Evolutionary conservation across 2,888 invertebrate genomes (phyloP).

Genomic region (Xestobium rufovillosum): DNA sequence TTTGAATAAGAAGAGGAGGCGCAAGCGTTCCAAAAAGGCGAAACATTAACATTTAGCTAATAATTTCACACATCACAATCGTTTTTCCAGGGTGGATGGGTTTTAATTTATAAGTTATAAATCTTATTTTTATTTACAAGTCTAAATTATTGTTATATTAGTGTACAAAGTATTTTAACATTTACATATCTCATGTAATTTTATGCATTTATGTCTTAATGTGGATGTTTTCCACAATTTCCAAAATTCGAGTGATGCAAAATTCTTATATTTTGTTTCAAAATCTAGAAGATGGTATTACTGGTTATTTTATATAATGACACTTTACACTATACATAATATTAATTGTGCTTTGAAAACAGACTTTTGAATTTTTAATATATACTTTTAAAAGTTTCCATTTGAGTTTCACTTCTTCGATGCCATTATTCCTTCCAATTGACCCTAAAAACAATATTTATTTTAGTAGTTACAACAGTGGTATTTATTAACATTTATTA

Average conservation of each 20-base stretch:
- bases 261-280: background rate
- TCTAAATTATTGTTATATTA: constrained; percentile 36
- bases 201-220: constrained; percentile 18
- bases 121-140: constrained; percentile 25
- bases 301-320: constrained; percentile 24
- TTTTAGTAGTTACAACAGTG: no score
- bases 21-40: constrained; percentile 48
- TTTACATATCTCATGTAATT: constrained; percentile 34
- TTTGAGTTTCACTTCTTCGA: constrained; percentile 60
- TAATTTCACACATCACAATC: constrained; percentile 23
- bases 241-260: background rate
- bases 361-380: constrained; percentile 31
- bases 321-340: constrained; percentile 24
- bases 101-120: constrained; percentile 24
- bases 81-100: constrained; percentile 33
- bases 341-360: constrained; percentile 29
- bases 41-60: constrained; percentile 42
- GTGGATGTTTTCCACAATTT: background rate
- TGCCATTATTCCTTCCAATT: constrained; percentile 90
- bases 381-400: constrained; percentile 21
- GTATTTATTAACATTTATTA: no score
- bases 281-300: constrained; percentile 25
- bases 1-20: constrained; percentile 45
- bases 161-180: constrained; percentile 40
- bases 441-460: constrained; percentile 56